phyloP scores from a whole-genome alignment of 2,113 vertebrate genomes.

The Triplophysa dalaica region DNA sequence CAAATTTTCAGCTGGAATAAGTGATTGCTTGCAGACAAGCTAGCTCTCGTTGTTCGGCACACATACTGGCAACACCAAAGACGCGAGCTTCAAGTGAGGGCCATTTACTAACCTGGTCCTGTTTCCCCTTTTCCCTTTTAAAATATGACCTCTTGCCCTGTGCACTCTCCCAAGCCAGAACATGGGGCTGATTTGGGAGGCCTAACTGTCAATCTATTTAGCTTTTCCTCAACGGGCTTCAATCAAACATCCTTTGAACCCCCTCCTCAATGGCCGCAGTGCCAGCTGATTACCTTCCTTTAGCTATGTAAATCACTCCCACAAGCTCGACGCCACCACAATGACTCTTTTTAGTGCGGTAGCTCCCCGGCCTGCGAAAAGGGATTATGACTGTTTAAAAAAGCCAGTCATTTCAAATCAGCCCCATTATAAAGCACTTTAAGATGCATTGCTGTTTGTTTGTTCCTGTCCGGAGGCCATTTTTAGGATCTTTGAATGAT shows the following conservation, averaged over 20 bases:
- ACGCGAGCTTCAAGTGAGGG: slow-evolving; percentile 37
- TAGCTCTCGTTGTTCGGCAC: slow-evolving; percentile 28
- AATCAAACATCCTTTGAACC: slow-evolving; percentile 58
- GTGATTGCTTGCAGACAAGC: slow-evolving; percentile 24
- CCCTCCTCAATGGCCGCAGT: slow-evolving; percentile 42
- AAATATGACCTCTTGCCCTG: slow-evolving; percentile 53
- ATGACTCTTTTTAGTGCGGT: slow-evolving; percentile 49
- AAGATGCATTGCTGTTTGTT: slow-evolving; percentile 42
- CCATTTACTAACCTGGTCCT: slow-evolving; percentile 47
- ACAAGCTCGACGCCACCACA: slow-evolving; percentile 48
- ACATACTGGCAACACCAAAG: slow-evolving; percentile 15
- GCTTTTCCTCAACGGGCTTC: slow-evolving; percentile 52
- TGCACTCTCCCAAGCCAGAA: slow-evolving; percentile 44
- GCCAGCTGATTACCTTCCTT: slow-evolving; percentile 57
- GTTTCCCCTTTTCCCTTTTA: slow-evolving; percentile 52
- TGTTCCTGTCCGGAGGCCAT: slow-evolving; percentile 56
- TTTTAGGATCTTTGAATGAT: slow-evolving; percentile 40
- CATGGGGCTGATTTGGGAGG: slow-evolving; percentile 55
- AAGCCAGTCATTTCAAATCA: slow-evolving; percentile 58
- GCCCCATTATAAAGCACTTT: slow-evolving; percentile 55
- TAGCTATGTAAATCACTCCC: slow-evolving; percentile 59
- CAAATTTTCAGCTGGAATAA: background rate
- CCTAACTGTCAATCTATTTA: slow-evolving; percentile 54
- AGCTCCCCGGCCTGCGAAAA: slow-evolving; percentile 47
- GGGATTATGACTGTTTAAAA: slow-evolving; percentile 60